phyloP scores from a whole-genome alignment of 1,140 invertebrate genomes.

The Akabosia matsudoensis region DNA sequence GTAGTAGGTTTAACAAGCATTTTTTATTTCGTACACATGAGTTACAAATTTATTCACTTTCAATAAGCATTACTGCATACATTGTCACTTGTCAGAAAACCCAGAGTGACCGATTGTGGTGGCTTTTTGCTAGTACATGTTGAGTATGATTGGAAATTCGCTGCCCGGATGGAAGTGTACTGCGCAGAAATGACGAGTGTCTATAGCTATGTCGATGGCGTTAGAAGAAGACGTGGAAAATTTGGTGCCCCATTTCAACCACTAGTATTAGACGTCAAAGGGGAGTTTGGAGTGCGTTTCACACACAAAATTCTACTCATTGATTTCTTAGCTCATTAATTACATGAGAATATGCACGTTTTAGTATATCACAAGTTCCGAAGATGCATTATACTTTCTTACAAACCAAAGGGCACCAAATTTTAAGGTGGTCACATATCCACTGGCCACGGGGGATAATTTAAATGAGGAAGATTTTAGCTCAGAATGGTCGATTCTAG shows the following conservation, averaged over 20 bases:
- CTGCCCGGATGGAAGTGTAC: not conserved
- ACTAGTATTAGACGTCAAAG: too few species aligned
- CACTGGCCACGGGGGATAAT: not conserved
- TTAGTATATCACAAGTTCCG: constrained; percentile 3
- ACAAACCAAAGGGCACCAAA: not conserved
- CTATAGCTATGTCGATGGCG: too few species aligned
- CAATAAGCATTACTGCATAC: too few species aligned
- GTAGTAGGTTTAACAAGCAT: constrained; percentile 35
- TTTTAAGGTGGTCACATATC: not conserved
- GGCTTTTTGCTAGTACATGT: not conserved
- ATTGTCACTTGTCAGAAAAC: not conserved
- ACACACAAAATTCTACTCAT: too few species aligned
- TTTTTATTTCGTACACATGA: too few species aligned
- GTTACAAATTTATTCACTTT: too few species aligned
- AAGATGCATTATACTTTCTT: not conserved
- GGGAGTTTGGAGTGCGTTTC: too few species aligned
- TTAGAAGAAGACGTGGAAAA: too few species aligned
- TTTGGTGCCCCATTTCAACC: too few species aligned
- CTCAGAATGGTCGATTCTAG: constrained; percentile 52
- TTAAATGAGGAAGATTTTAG: not conserved
- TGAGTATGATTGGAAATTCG: not conserved
- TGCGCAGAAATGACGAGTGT: too few species aligned
- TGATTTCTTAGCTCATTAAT: too few species aligned
- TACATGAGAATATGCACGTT: not conserved
- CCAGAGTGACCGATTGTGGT: not conserved